Evolutionary conservation across 2,888 invertebrate genomes (phyloP), one percentile per base, ranked within the genome.

Genomic region (Tubiluchus corallicola): DNA sequence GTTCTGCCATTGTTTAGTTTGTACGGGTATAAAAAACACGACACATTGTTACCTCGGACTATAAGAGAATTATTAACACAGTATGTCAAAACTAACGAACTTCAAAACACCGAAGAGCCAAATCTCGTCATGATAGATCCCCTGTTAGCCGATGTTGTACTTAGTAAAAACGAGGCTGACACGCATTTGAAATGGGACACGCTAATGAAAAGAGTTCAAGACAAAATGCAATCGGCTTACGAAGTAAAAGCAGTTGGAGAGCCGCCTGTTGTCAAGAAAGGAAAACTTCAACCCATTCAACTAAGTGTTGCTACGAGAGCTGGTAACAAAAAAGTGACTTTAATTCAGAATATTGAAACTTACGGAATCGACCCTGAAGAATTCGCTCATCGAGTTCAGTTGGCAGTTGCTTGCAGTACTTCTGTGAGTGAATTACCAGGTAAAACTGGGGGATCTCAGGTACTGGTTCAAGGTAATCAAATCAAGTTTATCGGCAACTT

Each of bases 381-480:
- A 56, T 78, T 92, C 62, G 76, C 80, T 16, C 79, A 78, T 58
- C 74, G 75, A 53, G 81, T 87, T 56, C 87, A 88, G 66, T 74
- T 74, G 48, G 81, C 76, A 13, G 82, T 80, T 42, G 88, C 88
- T 1, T 87, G 88, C 15, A 79, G 87, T 55, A 81, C 85, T 47
- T 79, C 79, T 21, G 75, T 85, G 43, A 77, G 76, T 38, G 74
- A 76, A 50, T 62, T 75, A 16, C 75, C 81, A 2, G 79, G 77
- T 44, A 77, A 80, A 56, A 75, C 74, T 54, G 55, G 56, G 44
- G 62, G 61, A 2, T 52, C 53, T 20, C 81, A 83, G 63, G 74
- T 90, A 21, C 71, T 84, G 62, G 74, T 90, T 48, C 90, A 90
- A 67, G 90, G 90, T 4, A 88, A 88, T 66, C 88, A 88, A 71